Evolutionary conservation across 1,140 invertebrate genomes (phyloP), one percentile per base, ranked within the genome.

Genomic region (Apolygus lucorum): DNA sequence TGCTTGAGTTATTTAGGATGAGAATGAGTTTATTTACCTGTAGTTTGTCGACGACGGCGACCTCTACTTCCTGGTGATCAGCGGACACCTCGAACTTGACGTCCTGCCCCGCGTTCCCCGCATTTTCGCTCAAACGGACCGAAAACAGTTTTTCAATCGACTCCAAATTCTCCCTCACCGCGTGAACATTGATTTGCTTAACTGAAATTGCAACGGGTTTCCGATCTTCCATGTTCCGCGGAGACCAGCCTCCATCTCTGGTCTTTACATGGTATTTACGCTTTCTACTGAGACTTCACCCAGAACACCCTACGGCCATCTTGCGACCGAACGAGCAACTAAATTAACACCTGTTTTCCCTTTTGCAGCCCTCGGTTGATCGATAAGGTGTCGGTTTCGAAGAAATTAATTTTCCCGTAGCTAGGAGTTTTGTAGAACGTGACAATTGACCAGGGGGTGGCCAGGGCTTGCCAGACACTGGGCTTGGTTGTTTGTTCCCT

Each of bases 211-310:
- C 27, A 63, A 28, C 11, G 49, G 21, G 49, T 26, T 70, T 70
- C 62, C 34, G 21, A 21, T 65, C 68, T 52, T 70, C 68, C 68
- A 70, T 70, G 62, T 34, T 52, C 34, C 49, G 34, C 22, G 68
- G 68, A 69, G 68, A 54, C 21, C 27, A 22, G 34, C 68, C 68
- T 69, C 68, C 68, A 69, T 69, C 54, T 49, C 42, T 49, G 52
- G 17, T 52, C 27, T 42, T 59, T 69, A 69, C 68, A 69, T 69
- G 25, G 59, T 34, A 42, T 63, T 69, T 69, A 59, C 68, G n/a
- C 68, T 69, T 59, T 1, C 29, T n/a, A 68, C 49, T 24, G 25
- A 34, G 34, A 28, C n/a, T 24, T 4, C 14, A 22, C 34, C 68
- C 68, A 28, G 68, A 29, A 63, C 68, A 62, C 25, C 63, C 52